Evolutionary conservation across 2,888 invertebrate genomes (phyloP), one percentile per base, ranked within the genome.

Genomic region (Antheraea assamensis): DNA sequence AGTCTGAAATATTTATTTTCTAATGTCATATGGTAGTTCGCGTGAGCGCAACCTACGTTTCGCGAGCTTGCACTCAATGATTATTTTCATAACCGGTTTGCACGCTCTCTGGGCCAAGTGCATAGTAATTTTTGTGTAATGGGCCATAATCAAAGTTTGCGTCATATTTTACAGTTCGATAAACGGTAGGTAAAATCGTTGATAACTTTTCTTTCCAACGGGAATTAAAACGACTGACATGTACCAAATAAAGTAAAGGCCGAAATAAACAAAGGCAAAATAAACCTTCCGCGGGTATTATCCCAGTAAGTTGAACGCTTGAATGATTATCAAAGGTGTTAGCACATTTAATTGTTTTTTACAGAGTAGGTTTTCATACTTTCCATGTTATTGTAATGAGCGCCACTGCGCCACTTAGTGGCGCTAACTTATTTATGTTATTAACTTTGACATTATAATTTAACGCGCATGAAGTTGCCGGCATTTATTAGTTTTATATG

Each of bases 81-180:
- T 13, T 7, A 24, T n/a, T 8, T n/a, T 66, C 21, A 35, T 71
- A 66, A 81, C 82, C 83, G 79, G 83, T 82, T 80, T 47, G 72
- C 76, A 79, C 78, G 78, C 78, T 80, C 80, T 80, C 78, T 84
- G 73, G 84, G 83, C 83, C 84, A 84, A 84, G 84, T 83, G 83
- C 82, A 84, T 75, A 55, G 55, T 55, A 8, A 55, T 55, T 24
- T 55, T 55, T 55, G 55, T n/a, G n/a, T 21, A 55, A 55, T 55
- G 55, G n/a, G 5, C n/a, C n/a, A n/a, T 55, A 55, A 55, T 58
- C n/a, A 4, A 24, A 24, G 2, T 24, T 58, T 24, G 3, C 58
- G 3, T 58, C 24, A 13, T 58, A 24, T 58, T 24, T 1, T 24
- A 10, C 42, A 58, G 10, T 58, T 58, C 24, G 2, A 58, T 58